phyloP scores from a whole-genome alignment of 2,888 invertebrate species.

The Frankliniella intonsa region DNA sequence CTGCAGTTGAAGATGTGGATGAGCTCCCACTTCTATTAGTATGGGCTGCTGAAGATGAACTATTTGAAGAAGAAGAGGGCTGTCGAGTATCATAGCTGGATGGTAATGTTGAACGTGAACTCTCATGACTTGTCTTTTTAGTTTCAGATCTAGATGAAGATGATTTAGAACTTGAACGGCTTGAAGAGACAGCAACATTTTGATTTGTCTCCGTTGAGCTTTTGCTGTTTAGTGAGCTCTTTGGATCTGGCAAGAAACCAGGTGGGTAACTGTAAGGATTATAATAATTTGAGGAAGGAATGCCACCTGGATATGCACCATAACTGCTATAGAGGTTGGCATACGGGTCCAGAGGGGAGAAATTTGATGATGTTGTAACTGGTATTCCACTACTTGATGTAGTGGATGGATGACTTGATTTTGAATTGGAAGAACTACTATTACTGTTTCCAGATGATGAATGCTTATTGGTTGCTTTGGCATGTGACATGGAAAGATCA shows the following conservation, averaged over 20 bases:
- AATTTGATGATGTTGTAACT: neutral
- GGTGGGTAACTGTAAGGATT: neutral
- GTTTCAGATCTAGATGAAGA: neutral
- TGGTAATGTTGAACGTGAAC: constrained; percentile 27
- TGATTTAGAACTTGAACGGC: constrained; percentile 1
- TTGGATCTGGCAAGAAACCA: neutral
- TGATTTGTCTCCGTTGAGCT: constrained; percentile 8
- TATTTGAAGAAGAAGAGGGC: constrained; percentile 28
- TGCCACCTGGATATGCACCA: neutral
- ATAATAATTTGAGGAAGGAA: neutral
- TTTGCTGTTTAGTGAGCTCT: neutral
- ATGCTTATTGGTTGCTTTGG: constrained; percentile 31
- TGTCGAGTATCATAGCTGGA: constrained; percentile 31
- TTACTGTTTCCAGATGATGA: constrained; percentile 25
- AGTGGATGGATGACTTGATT: constrained; percentile 29
- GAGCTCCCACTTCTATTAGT: constrained; percentile 28
- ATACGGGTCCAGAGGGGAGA: constrained; percentile 5
- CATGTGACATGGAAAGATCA: constrained; percentile 27
- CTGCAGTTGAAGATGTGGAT: neutral
- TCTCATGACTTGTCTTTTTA: constrained; percentile 22
- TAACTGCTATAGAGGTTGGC: constrained; percentile 2
- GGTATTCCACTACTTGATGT: neutral
- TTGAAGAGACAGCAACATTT: neutral
- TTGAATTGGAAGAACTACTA: constrained; percentile 23
- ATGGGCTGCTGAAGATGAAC: constrained; percentile 23